phyloP scores from a whole-genome alignment of 1,140 invertebrate species.

The Neuroterus valhalla region DNA sequence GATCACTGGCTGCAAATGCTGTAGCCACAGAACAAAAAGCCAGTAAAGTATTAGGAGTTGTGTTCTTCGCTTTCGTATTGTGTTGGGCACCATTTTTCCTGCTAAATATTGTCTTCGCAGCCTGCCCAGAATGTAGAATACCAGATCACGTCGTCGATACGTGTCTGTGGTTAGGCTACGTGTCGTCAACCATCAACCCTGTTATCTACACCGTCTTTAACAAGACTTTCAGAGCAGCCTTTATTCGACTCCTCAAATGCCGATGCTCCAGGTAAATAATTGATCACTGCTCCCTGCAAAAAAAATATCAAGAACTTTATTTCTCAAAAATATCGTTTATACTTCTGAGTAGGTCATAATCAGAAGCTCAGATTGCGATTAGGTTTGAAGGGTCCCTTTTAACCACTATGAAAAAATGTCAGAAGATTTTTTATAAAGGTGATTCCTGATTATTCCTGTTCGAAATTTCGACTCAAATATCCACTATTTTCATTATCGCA shows the following conservation, averaged over 20 bases:
- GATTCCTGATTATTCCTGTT: too few relatives aligned
- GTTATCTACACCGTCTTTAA: slow-evolving; percentile 95
- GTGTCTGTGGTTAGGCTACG: slow-evolving; percentile 91
- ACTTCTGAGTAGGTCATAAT: too few relatives aligned
- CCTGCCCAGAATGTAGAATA: slow-evolving; percentile 82
- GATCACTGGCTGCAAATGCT: slow-evolving; percentile 82
- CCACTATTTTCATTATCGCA: too few relatives aligned
- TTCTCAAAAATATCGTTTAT: too few relatives aligned
- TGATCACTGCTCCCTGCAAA: background rate
- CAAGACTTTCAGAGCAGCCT: slow-evolving; percentile 88
- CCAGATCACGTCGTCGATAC: slow-evolving; percentile 84
- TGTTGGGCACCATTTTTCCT: slow-evolving; percentile 95
- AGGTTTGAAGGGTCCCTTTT: too few relatives aligned
- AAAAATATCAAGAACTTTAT: background rate
- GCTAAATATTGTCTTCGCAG: slow-evolving; percentile 87
- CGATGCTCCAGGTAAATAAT: slow-evolving; percentile 81
- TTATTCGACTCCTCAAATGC: slow-evolving; percentile 85
- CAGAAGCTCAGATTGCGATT: too few relatives aligned
- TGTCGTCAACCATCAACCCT: slow-evolving; percentile 90
- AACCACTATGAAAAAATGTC: too few relatives aligned
- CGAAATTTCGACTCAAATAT: too few relatives aligned
- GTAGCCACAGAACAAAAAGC: slow-evolving; percentile 90
- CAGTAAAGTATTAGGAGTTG: slow-evolving; percentile 88
- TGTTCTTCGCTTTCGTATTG: slow-evolving; percentile 93
- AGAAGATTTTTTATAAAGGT: too few relatives aligned